Base-by-base conservation (phyloP, 2,888 invertebrate species). In the Acanthosepion lycidas region DNA sequence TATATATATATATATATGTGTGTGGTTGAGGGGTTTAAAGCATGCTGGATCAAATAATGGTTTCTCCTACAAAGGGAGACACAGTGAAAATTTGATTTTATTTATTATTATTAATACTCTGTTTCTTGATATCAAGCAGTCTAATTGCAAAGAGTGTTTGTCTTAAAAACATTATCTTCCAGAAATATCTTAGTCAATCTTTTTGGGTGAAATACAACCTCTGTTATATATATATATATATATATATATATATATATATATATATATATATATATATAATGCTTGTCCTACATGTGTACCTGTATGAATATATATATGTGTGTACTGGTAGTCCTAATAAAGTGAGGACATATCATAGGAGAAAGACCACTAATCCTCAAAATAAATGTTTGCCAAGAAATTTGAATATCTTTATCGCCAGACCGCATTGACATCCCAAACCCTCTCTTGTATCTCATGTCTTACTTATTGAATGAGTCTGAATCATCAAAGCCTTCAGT, bases 181-280 rank as follows among this genome's bases (percentile, higher is more conserved):
- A 42, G 42, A 42, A 42, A 42, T 42, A 42, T 42, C 42, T 42
- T 42, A 42, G 42, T 42, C 42, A 2, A 42, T 42, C 42, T 42
- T 42, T 42, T 42, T 42, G 42, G 42, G 42, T 42, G 42, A 42
- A 42, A 42, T 42, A 42, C 42, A 42, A 42, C 42, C 42, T 42
- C 42, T 42, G 42, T 42, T 59, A 26, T 59, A 59, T 59, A 51
- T 51, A 51, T 51, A 51, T 59, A 59, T 59, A 59, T 59, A 59
- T 59, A 59, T 59, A 59, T n/a, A 78, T 78, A 78, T 78, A 78
- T 78, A 78, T 78, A 78, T 78, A n/a, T 78, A 78, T 78, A 78
- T n/a, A 78, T 78, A n/a, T 78, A n/a, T 78, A 78, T 59, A 59
- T 59, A 59, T 59, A 59, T 59, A 59, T 59, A 59, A 64, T 26